Evolutionary conservation across 2,888 invertebrate genomes (phyloP).

Genomic region (Ectemnius continuus): DNA sequence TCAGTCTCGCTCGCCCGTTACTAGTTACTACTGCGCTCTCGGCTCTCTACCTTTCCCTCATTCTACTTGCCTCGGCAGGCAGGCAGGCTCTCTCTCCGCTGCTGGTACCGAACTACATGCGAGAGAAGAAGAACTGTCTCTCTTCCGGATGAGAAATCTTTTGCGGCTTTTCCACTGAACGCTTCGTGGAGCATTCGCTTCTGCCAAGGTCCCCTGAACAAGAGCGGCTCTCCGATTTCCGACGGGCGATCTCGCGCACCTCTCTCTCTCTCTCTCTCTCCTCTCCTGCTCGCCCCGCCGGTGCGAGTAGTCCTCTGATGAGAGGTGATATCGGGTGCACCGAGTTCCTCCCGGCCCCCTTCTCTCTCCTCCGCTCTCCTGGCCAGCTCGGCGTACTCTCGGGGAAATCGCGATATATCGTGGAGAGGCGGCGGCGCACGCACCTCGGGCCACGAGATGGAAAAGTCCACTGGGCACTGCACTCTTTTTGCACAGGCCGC

Average conservation of each 20-base stretch:
- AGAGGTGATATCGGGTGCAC: conserved; percentile 1
- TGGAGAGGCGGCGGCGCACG: conserved; percentile 49
- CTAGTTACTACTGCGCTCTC: not conserved
- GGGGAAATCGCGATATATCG: conserved; percentile 46
- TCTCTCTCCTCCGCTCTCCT: conserved; percentile 11
- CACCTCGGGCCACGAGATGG: conserved; percentile 53
- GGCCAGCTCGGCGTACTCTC: not conserved
- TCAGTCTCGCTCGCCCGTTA: not conserved
- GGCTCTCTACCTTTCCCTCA: not conserved
- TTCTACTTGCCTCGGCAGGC: not conserved
- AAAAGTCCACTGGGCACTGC: conserved; percentile 63
- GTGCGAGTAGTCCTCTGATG: conserved; percentile 6
- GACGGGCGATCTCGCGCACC: not conserved
- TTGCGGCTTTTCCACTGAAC: conserved; percentile 2
- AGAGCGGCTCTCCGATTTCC: not conserved
- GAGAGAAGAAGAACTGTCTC: not conserved
- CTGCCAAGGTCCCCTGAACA: not conserved
- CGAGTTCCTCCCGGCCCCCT: conserved; percentile 28
- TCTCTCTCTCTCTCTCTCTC: too few relatives aligned
- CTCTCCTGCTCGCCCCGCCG: too few relatives aligned
- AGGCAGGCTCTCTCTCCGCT: too few relatives aligned
- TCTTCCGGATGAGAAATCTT: not conserved
- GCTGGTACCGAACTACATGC: conserved; percentile 2
- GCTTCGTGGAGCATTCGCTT: not conserved
- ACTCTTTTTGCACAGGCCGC: conserved; percentile 60